Percentiles rank a stretch among this genome's conserved stretches.
These are phyloP conservation scores for Augochlora pura DNA, from an alignment of 1,140 invertebrate genomes.

Conservation along the genomic window DNA sequence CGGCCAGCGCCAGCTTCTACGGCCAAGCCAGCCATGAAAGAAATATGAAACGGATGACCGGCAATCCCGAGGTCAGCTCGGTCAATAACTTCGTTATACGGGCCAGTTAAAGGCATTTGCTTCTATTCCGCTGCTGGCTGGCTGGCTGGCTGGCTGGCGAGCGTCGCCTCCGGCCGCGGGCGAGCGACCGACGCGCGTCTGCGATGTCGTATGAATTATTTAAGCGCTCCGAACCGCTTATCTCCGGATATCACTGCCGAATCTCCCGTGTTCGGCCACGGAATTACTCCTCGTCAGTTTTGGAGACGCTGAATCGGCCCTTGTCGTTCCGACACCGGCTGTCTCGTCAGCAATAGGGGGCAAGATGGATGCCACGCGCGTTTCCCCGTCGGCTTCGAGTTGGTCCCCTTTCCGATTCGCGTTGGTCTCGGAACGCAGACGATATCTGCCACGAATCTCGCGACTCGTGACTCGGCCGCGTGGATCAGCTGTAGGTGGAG, in stretches of 20 bases:
- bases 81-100: conserved; percentile 52
- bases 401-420: conserved; percentile 37
- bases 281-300: no score
- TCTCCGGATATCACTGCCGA: background rate
- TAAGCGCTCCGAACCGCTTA: background rate
- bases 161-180: conserved; percentile 1
- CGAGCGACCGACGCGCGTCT: background rate
- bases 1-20: background rate
- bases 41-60: conserved; percentile 47
- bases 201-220: conserved; percentile 30
- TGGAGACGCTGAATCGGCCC: no score
- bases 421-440: conserved; percentile 41
- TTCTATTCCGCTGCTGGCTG: conserved; percentile 23
- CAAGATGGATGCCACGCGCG: background rate
- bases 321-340: no score
- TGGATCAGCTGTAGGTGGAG: conserved; percentile 46
- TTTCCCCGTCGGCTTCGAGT: conserved; percentile 47
- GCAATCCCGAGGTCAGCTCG: conserved; percentile 39
- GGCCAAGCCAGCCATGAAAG: conserved; percentile 29
- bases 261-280: no score
- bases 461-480: conserved; percentile 41
- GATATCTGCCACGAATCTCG: conserved; percentile 19
- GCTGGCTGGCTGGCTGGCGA: conserved; percentile 1
- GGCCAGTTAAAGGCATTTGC: conserved; percentile 45
- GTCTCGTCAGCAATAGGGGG: no score